Percentiles rank a stretch among this genome's conserved stretches.
phyloP scores from a whole-genome alignment of 2,797 vertebrate genomes.

The Lutjanus argentimaculatus region DNA sequence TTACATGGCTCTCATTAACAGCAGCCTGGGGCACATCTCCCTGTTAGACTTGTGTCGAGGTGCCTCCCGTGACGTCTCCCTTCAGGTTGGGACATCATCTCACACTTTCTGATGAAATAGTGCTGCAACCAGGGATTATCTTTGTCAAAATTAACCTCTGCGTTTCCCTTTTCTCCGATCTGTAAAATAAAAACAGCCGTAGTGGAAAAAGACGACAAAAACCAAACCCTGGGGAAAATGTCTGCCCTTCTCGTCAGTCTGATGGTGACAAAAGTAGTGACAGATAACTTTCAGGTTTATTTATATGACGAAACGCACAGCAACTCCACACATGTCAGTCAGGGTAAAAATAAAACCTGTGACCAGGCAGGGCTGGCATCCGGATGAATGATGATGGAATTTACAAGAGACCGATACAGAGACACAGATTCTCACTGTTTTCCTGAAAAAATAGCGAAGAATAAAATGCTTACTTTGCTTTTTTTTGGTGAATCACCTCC shows the following conservation, averaged over 20 bases:
- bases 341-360: slow-evolving; percentile 34
- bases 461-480: slow-evolving; percentile 58
- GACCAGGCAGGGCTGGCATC: neutral
- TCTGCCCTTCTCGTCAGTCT: slow-evolving; percentile 36
- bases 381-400: slow-evolving; percentile 8
- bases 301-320: slow-evolving; percentile 67
- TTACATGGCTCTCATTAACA: slow-evolving; percentile 45
- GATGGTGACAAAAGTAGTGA: slow-evolving; percentile 48
- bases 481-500: slow-evolving; percentile 43
- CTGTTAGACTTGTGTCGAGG: slow-evolving; percentile 4
- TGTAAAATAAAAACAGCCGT: neutral
- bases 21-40: slow-evolving; percentile 21
- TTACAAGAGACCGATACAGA: slow-evolving; percentile 26
- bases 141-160: slow-evolving; percentile 32
- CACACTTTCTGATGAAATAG: slow-evolving; percentile 57
- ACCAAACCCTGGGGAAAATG: slow-evolving; percentile 30
- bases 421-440: slow-evolving; percentile 32
- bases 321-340: slow-evolving; percentile 45
- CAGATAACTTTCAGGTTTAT: slow-evolving; percentile 44
- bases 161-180: neutral
- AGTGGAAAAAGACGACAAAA: slow-evolving; percentile 19
- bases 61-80: neutral
- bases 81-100: slow-evolving; percentile 25
- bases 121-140: slow-evolving; percentile 39
- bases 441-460: slow-evolving; percentile 27